Conservation (phyloP, 2,113 vertebrate species). For the Ovis canadensis region DNA sequence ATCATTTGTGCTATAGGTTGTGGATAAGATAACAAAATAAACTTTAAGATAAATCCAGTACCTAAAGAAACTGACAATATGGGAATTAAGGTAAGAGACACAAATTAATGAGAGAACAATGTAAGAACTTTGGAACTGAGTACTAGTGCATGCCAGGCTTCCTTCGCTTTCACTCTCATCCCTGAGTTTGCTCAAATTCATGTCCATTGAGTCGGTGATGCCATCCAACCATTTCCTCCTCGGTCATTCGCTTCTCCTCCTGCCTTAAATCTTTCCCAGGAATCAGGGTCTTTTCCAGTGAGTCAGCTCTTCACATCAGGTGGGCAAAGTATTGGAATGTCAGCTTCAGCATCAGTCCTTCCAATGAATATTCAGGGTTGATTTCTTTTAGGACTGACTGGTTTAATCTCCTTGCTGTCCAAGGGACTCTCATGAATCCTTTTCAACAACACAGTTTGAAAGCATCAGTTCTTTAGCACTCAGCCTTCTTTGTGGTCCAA, state of each 20-base stretch:
- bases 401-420: not conserved
- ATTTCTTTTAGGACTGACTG: not conserved
- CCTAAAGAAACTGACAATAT: not conserved
- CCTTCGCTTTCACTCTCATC: not conserved
- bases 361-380: not conserved
- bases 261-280: not conserved
- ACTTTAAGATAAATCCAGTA: not conserved
- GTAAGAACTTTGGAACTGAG: not conserved
- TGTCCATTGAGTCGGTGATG: not conserved
- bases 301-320: not conserved
- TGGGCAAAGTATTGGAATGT: not conserved
- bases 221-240: not conserved
- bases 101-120: constrained; percentile 1
- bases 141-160: not conserved
- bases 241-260: not conserved
- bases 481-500: not conserved
- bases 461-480: not conserved
- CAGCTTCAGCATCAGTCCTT: not conserved
- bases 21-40: not conserved
- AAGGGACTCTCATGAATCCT: not conserved
- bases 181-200: not conserved
- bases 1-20: not conserved
- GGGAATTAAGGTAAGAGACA: not conserved
- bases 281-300: not conserved
- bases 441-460: not conserved